These are phyloP conservation scores for Agraylea sexmaculata DNA, from an alignment of 1,140 invertebrate genomes.

Conservation along the genomic window DNA sequence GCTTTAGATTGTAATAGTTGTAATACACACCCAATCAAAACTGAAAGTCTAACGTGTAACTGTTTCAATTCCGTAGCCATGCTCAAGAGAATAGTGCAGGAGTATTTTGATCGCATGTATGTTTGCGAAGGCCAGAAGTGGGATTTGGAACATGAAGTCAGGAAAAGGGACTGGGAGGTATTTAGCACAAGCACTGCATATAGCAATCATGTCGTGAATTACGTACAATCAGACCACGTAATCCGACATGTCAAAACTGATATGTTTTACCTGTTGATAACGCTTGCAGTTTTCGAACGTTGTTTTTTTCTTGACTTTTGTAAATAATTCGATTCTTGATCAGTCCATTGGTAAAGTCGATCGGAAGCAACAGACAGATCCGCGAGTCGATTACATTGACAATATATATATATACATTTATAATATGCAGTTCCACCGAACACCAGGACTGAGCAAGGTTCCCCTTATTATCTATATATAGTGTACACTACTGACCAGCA, in stretches of 20 bases:
- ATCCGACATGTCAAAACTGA: constrained; percentile 39
- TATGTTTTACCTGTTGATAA: constrained; percentile 39
- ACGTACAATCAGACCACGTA: constrained; percentile 41
- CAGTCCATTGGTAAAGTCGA: constrained; percentile 17
- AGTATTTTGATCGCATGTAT: constrained; percentile 91
- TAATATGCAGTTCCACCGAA: no score
- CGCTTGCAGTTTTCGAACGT: constrained; percentile 40
- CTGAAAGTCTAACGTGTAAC: constrained; percentile 19
- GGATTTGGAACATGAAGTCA: constrained; percentile 98
- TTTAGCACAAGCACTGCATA: constrained; percentile 36
- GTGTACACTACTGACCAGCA: no score
- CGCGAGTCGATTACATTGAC: background rate
- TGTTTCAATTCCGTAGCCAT: constrained; percentile 53
- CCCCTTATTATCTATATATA: constrained; percentile 11
- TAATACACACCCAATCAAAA: no score
- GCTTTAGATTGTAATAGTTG: no score
- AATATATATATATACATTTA: no score
- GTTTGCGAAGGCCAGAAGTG: constrained; percentile 97
- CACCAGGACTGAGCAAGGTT: constrained; percentile 21
- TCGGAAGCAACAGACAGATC: constrained; percentile 1
- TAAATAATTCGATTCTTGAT: constrained; percentile 32
- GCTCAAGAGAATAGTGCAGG: constrained; percentile 82
- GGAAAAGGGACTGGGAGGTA: constrained; percentile 97
- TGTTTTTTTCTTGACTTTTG: constrained; percentile 41
- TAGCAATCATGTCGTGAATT: constrained; percentile 42